A percentile compares a stretch with the other conserved stretches of the same genome.
phyloP scores from a whole-genome alignment of 2,888 invertebrate species.

The Drosophila prostipennis region DNA sequence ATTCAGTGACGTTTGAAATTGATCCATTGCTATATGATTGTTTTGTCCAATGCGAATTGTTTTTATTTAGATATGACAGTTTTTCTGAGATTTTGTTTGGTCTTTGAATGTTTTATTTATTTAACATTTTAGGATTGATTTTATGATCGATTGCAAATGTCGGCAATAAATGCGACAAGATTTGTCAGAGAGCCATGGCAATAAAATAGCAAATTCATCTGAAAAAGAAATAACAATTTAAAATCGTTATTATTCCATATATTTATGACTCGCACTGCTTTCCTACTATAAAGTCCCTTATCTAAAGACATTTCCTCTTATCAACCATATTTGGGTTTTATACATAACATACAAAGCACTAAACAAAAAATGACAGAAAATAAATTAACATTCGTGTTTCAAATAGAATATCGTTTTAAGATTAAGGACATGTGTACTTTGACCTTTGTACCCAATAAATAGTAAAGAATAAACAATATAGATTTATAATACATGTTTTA shows the following conservation, averaged over 20 bases:
- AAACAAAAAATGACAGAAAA: slow-evolving; percentile 25
- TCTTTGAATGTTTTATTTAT: slow-evolving; percentile 6
- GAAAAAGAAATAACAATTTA: slow-evolving; percentile 9
- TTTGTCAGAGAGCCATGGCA: slow-evolving; percentile 34
- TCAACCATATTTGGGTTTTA: slow-evolving; percentile 11
- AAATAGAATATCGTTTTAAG: background rate
- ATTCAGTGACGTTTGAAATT: slow-evolving; percentile 98
- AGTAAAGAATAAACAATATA: too few relatives aligned
- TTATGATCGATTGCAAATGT: slow-evolving; percentile 21
- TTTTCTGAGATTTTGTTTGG: slow-evolving; percentile 1
- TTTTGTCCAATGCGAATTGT: slow-evolving; percentile 1
- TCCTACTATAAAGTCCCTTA: slow-evolving; percentile 7
- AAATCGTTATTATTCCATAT: background rate
- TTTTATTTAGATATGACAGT: slow-evolving; percentile 8
- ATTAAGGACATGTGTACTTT: too few relatives aligned
- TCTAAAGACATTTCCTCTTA: slow-evolving; percentile 18
- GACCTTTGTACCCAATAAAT: too few relatives aligned
- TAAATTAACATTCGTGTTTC: slow-evolving; percentile 4
- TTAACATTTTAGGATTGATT: slow-evolving; percentile 16
- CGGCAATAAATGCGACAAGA: slow-evolving; percentile 30
- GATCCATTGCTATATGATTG: slow-evolving; percentile 89
- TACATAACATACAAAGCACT: slow-evolving; percentile 9
- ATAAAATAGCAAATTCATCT: slow-evolving; percentile 18
- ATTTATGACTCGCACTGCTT: background rate
- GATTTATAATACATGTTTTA: too few relatives aligned